These are phyloP conservation scores for Drosophila ustulata DNA, from an alignment of 2,888 invertebrate genomes.

Conservation along the genomic window DNA sequence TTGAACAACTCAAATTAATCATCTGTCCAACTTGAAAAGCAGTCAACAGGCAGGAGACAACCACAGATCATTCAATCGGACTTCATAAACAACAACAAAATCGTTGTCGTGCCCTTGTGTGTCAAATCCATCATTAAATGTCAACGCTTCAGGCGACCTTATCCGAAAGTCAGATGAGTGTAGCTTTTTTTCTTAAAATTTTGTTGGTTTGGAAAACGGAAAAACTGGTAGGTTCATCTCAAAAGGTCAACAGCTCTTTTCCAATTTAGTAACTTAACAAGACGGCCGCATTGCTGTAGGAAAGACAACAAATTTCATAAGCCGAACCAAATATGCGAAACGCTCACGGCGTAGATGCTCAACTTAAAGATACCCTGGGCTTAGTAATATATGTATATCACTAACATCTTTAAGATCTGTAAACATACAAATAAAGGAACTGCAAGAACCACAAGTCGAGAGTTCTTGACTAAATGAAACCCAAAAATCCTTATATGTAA, in stretches of 20 bases:
- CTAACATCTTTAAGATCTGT: no score
- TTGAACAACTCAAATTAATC: constrained; percentile 65
- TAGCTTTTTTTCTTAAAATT: constrained; percentile 22
- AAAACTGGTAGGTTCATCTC: constrained; percentile 49
- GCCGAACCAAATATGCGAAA: background rate
- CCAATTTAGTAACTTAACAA: constrained; percentile 74
- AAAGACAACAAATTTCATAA: constrained; percentile 7
- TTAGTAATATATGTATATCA: no score
- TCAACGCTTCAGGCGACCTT: constrained; percentile 81
- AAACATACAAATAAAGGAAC: no score
- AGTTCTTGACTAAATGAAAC: no score
- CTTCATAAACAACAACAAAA: constrained; percentile 45
- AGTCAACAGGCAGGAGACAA: constrained; percentile 45
- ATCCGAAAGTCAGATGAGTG: constrained; percentile 63
- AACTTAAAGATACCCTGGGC: background rate
- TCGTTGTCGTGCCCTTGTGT: constrained; percentile 83
- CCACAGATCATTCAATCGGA: constrained; percentile 30
- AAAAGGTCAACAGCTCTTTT: constrained; percentile 77
- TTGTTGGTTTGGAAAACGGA: constrained; percentile 22
- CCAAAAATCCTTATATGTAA: no score
- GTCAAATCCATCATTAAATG: constrained; percentile 85
- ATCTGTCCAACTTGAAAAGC: constrained; percentile 53
- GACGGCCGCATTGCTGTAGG: constrained; percentile 20
- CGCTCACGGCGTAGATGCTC: background rate
- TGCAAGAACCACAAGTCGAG: no score